Base-by-base conservation (phyloP, 2,113 vertebrate species). In the Bubalus kerabau region DNA sequence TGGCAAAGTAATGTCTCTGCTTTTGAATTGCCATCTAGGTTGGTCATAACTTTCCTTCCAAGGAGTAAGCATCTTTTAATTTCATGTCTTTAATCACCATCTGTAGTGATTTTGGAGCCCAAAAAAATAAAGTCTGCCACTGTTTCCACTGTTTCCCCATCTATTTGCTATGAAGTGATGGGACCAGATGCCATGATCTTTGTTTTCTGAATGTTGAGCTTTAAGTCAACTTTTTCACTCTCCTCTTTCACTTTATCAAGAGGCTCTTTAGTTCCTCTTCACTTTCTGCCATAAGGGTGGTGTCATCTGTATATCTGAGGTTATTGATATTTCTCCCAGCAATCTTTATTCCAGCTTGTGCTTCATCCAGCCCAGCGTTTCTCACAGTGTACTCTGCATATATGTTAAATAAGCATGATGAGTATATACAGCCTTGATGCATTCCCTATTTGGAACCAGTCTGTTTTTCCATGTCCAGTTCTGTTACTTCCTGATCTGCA, bases 41-140 rank as follows among this genome's bases (percentile, higher is more conserved):
- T 36, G 64, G 16, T 67, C 32, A 67, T 36, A 67, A 67, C 17
- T 19, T 36, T 10, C 32, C 8, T 67, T 67, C 16, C 8, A 36
- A 5, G 64, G 32, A 67, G 64, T 5, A 21, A 19, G 8, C 1
- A 0, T 67, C 32, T 67, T 19, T 67, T 36, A 67, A 67, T 67
- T 36, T 19, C 64, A 36, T 36, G 32, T 16, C 32, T 67, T 16
- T 16, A 67, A 0, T n/a, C 32, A 67, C 7, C 62, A 67, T n/a
- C 30, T 67, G 16, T 32, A n/a, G 62, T n/a, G 62, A n/a, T n/a
- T 67, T 64, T n/a, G 62, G 32, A 67, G 62, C 62, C 32, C 62
- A 5, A 2, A 0, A n/a, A 64, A n/a, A 67, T 10, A n/a, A 64
- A 64, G 16, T 19, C 16, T 9, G 62, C 0, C 62, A 19, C 62